Evolutionary conservation across 2,797 vertebrate genomes (phyloP).

Genomic region (Margarornis squamiger): DNA sequence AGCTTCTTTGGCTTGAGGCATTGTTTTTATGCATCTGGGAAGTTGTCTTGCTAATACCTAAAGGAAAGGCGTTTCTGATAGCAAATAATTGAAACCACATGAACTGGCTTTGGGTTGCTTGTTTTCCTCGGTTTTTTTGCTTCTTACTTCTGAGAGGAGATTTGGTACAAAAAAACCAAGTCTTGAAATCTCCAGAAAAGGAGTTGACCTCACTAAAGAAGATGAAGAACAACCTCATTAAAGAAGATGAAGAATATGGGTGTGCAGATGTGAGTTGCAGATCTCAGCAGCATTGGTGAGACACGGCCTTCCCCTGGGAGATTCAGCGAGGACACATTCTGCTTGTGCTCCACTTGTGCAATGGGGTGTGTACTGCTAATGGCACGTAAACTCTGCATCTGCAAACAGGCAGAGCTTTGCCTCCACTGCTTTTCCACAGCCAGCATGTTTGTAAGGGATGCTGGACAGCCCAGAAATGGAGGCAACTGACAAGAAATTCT

Average conservation of each 20-base stretch:
- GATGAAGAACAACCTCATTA: no score
- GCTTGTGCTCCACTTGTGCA: rapidly evolving
- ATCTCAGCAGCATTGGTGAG: neutral
- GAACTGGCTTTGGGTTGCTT: neutral
- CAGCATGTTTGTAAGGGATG: neutral
- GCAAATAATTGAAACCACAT: neutral
- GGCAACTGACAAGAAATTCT: neutral
- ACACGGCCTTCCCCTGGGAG: neutral
- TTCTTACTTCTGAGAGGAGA: neutral
- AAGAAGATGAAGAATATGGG: neutral
- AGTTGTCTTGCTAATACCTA: neutral
- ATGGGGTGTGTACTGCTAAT: rapidly evolving
- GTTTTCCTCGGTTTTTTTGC: neutral
- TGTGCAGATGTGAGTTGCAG: neutral
- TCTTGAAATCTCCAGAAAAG: neutral
- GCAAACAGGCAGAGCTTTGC: neutral
- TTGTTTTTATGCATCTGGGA: neutral
- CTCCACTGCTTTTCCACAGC: neutral
- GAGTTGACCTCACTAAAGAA: neutral
- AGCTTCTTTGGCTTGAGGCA: neutral
- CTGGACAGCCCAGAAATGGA: neutral
- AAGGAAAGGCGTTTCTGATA: neutral
- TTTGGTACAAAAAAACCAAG: neutral
- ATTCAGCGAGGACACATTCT: rapidly evolving
- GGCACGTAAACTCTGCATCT: rapidly evolving